Percentiles rank a stretch among this genome's conserved stretches.
These are phyloP conservation scores for Hyla sarda DNA, from an alignment of 2,113 vertebrate species.

Conservation along the genomic window DNA sequence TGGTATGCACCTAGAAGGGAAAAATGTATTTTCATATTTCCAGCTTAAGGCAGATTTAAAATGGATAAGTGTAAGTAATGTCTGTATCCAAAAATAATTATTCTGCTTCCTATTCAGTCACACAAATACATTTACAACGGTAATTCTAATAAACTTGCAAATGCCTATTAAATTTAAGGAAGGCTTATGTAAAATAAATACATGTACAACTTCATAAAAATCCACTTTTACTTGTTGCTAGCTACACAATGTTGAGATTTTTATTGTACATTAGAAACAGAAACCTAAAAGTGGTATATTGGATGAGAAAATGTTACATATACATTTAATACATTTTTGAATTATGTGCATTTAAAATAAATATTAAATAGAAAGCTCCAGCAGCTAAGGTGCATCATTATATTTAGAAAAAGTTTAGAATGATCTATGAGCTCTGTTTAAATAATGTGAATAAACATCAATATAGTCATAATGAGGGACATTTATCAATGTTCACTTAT, in stretches of 20 bases:
- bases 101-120: conserved; percentile 17
- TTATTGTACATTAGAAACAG: neutral
- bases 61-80: conserved; percentile 66
- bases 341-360: too few species aligned
- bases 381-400: too few species aligned
- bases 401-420: too few species aligned
- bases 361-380: too few species aligned
- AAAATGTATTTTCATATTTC: conserved; percentile 69
- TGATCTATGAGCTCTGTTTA: too few species aligned
- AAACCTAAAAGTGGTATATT: neutral
- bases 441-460: too few species aligned
- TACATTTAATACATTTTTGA: neutral
- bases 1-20: conserved; percentile 73
- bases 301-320: neutral
- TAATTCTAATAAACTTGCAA: conserved; percentile 21
- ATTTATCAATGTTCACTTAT: too few species aligned
- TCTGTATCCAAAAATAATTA: conserved; percentile 60
- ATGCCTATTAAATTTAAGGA: neutral
- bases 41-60: conserved; percentile 68
- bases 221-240: neutral
- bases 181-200: conserved; percentile 7
- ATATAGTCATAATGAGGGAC: too few species aligned
- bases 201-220: neutral
- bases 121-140: conserved; percentile 7
- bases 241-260: neutral